These are phyloP conservation scores for Platyura marginata DNA, from an alignment of 1,140 invertebrate genomes.

Conservation along the genomic window DNA sequence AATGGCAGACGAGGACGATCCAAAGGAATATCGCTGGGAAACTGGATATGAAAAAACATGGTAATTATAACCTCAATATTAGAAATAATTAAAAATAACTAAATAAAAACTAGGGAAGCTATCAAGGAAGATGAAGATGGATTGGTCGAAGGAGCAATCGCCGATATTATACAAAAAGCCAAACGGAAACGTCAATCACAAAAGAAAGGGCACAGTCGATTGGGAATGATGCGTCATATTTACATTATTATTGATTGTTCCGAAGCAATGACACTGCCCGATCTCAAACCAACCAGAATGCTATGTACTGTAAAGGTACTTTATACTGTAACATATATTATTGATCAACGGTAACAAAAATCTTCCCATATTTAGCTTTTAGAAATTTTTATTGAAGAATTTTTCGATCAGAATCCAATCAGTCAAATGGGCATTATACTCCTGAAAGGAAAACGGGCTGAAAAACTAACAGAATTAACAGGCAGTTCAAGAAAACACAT, in stretches of 20 bases:
- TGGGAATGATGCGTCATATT: conserved; percentile 94
- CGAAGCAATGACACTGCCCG: conserved; percentile 80
- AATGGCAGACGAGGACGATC: conserved; percentile 66
- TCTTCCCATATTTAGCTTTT: conserved; percentile 45
- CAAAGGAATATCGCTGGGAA: conserved; percentile 90
- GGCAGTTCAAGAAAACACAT: conserved; percentile 70
- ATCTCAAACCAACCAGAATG: conserved; percentile 88
- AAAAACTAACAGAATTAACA: conserved; percentile 76
- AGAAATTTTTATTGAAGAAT: conserved; percentile 89
- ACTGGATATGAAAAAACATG: conserved; percentile 94
- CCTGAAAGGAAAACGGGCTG: conserved; percentile 84
- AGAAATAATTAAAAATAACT: conserved; percentile 2
- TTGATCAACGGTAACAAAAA: background rate
- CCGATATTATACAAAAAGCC: conserved; percentile 78
- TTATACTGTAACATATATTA: background rate
- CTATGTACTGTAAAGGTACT: conserved; percentile 69
- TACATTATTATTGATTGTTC: conserved; percentile 86
- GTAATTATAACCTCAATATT: conserved; percentile 28
- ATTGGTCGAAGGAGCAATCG: conserved; percentile 68
- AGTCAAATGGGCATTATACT: conserved; percentile 87
- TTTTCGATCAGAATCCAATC: conserved; percentile 97
- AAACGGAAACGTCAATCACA: conserved; percentile 58
- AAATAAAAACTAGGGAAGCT: conserved; percentile 55
- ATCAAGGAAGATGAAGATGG: conserved; percentile 93
- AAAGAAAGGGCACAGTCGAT: conserved; percentile 51